Evolutionary conservation across 2,888 invertebrate genomes (phyloP).

Genomic region (Boloria selene): DNA sequence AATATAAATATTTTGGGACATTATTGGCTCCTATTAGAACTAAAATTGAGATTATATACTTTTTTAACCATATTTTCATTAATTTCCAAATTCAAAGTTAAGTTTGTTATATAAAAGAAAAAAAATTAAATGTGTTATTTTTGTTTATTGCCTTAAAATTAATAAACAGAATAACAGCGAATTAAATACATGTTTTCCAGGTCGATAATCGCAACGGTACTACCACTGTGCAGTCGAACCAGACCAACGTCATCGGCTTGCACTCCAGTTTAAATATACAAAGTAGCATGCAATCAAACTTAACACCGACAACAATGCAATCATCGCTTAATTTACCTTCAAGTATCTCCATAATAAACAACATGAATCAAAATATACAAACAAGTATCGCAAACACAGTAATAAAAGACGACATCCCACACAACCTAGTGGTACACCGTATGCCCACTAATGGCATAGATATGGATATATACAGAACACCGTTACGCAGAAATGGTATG

Average conservation of each 20-base stretch:
- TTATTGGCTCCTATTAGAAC: too few species aligned
- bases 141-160: conserved; percentile 12
- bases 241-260: conserved; percentile 61
- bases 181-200: conserved; percentile 48
- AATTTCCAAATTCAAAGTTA: not conserved
- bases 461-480: conserved; percentile 57
- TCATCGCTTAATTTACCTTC: conserved; percentile 60
- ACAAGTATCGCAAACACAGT: conserved; percentile 58
- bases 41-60: too few species aligned
- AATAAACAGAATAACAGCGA: conserved; percentile 19
- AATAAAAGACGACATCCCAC: conserved; percentile 63
- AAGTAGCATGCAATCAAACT: conserved; percentile 42
- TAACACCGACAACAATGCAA: conserved; percentile 56
- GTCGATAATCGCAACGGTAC: conserved; percentile 72
- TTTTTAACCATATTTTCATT: too few species aligned
- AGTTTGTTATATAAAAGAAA: not conserved
- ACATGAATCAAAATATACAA: conserved; percentile 52
- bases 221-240: conserved; percentile 60
- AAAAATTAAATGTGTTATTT: not conserved
- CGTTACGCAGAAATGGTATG: conserved; percentile 64
- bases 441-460: conserved; percentile 70
- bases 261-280: conserved; percentile 58
- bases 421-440: conserved; percentile 66
- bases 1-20: too few species aligned
- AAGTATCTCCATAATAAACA: conserved; percentile 66